phyloP scores from a whole-genome alignment of 2,888 invertebrate species.

The Drosophila pseudotalamancana region DNA sequence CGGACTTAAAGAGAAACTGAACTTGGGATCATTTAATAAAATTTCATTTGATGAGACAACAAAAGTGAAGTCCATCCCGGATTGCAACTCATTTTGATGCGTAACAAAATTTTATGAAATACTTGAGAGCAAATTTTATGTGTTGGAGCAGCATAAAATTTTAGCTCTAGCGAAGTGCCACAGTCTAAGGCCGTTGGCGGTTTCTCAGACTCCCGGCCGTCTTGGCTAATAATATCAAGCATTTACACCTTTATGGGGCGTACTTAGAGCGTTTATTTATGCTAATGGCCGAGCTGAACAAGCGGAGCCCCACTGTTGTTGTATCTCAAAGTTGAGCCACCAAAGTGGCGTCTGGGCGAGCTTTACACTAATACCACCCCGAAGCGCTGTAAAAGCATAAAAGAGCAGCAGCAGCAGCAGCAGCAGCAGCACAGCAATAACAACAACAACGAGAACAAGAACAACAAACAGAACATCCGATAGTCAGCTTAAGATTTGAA shows the following conservation, averaged over 20 bases:
- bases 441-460: too few relatives aligned
- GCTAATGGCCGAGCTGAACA: constrained; percentile 68
- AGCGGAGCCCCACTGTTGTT: constrained; percentile 21
- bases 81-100: constrained; percentile 58
- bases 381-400: constrained; percentile 78
- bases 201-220: constrained; percentile 31
- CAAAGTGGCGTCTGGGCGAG: constrained; percentile 54
- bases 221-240: constrained; percentile 75
- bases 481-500: constrained; percentile 62
- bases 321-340: constrained; percentile 51
- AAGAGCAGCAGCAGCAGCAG: constrained; percentile 38
- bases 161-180: constrained; percentile 73
- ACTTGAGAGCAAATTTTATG: constrained; percentile 77
- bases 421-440: constrained; percentile 9
- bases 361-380: constrained; percentile 80
- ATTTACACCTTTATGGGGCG: constrained; percentile 82
- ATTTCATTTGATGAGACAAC: constrained; percentile 62
- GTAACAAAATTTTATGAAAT: constrained; percentile 77
- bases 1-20: constrained; percentile 5
- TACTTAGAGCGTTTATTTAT: constrained; percentile 80
- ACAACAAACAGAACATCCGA: constrained; percentile 31
- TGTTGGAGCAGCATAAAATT: constrained; percentile 74
- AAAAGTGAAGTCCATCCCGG: constrained; percentile 40
- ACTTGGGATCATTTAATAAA: constrained; percentile 68
- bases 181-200: constrained; percentile 52